Percentiles rank a stretch among this genome's conserved stretches.
Conservation (phyloP, 2,113 vertebrate genomes). For the Glaucidium brasilianum region DNA sequence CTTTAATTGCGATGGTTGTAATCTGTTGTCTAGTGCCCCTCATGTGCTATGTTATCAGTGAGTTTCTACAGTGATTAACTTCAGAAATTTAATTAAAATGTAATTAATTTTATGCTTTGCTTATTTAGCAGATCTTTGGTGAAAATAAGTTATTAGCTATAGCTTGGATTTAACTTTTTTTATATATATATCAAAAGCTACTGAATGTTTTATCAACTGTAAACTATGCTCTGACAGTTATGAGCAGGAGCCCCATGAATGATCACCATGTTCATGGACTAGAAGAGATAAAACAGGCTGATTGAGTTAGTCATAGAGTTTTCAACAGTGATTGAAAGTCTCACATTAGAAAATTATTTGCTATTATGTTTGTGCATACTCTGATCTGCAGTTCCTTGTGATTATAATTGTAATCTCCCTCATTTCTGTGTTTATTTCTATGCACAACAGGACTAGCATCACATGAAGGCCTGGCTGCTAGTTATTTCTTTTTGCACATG, state of each 20-base stretch:
- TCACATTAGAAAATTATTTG: not conserved
- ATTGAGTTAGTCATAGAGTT: not conserved
- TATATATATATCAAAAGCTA: not conserved
- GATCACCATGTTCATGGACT: not conserved
- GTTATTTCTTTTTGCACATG: not conserved
- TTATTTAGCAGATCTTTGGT: slow-evolving; percentile 20
- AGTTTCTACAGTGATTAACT: not conserved
- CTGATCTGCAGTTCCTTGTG: not conserved
- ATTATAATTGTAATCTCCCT: not conserved
- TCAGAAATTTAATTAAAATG: slow-evolving; percentile 47
- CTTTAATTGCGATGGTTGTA: not conserved
- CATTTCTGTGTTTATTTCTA: not conserved
- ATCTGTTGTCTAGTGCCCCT: not conserved
- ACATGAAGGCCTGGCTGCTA: not conserved
- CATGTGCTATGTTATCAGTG: not conserved
- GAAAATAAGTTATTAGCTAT: not conserved
- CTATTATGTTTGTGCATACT: not conserved
- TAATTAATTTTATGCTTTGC: slow-evolving; percentile 40
- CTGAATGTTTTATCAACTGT: not conserved
- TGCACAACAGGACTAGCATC: not conserved
- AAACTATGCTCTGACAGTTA: not conserved
- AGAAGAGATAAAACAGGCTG: not conserved
- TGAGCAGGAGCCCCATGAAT: not conserved
- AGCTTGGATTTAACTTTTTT: not conserved
- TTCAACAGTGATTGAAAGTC: not conserved